Base-by-base conservation (phyloP, 64 coral and sea anemone genomes). In the Trachythela sp. region DNA sequence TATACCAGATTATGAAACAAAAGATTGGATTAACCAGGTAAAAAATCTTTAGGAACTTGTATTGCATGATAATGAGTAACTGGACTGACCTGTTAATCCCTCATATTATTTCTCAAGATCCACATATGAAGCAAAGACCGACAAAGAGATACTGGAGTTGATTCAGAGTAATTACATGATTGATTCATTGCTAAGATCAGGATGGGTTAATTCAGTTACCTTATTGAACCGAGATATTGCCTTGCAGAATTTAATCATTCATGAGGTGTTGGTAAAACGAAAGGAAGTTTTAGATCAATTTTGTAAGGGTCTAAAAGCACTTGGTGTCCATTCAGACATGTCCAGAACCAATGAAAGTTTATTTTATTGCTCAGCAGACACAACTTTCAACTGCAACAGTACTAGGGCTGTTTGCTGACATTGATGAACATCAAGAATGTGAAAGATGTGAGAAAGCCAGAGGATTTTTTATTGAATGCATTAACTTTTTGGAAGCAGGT, bases 281-380 rank as follows among this genome's bases (percentile, higher is more conserved):
- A 90, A 85, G 42, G 39, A 64, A 83, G 48, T 49, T 29, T 30
- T 90, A 37, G 83, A 85, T 70, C 77, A 90, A 45, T 67, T 85
- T 36, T 83, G 70, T 42, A 90, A 90, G 51, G 89, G 89, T 83
- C 83, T 90, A 24, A 83, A 85, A 37, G 67, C 89, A 80, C 88
- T 90, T 40, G 88, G 80, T 36, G 50, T 90, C 11, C 76, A 52
- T 51, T 83, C 76, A 15, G 70, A 39, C 38, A 37, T 58, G 38
- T 33, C 88, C 80, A 40, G 48, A 37, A 83, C 27, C 58, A 49
- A 90, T 90, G 88, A 35, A 77, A 18, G 36, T 3, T 6, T 77
- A 77, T 77, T 77, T 77, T 77, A 77, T 35, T 32, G 3, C 31
- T 3, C 71, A 77, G 71, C 71, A 3, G 29, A 4, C 71, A 77